phyloP scores from a whole-genome alignment of 2,113 vertebrate species.

The Trogon surrucura region DNA sequence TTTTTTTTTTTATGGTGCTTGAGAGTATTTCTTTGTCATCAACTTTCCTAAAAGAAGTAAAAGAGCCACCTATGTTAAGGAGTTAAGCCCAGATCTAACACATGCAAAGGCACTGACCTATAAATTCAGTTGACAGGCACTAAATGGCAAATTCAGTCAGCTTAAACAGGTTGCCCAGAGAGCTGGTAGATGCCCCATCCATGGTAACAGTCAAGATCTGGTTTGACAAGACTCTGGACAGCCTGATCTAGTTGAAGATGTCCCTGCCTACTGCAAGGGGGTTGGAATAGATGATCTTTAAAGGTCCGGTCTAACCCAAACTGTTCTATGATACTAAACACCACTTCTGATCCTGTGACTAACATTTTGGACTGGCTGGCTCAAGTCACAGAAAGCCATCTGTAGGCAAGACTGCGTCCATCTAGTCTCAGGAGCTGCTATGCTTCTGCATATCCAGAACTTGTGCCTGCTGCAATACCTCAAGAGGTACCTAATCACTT shows the following conservation, averaged over 20 bases:
- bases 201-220: background rate
- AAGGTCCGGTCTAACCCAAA: background rate
- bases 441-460: background rate
- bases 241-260: no score
- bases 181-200: background rate
- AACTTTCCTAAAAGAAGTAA: background rate
- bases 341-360: background rate
- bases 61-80: background rate
- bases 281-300: background rate
- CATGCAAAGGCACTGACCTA: background rate
- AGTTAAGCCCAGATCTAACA: background rate
- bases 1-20: background rate
- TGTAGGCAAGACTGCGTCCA: background rate
- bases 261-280: background rate
- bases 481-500: background rate
- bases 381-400: background rate
- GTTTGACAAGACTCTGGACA: background rate
- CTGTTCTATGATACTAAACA: background rate
- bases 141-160: background rate
- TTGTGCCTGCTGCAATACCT: background rate
- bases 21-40: background rate
- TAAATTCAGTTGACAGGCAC: accelerated
- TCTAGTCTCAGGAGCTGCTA: background rate
- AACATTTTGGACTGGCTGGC: background rate
- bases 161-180: background rate